Conservation (phyloP, 2,113 vertebrate genomes). For the Chelonoidis abingdonii region DNA sequence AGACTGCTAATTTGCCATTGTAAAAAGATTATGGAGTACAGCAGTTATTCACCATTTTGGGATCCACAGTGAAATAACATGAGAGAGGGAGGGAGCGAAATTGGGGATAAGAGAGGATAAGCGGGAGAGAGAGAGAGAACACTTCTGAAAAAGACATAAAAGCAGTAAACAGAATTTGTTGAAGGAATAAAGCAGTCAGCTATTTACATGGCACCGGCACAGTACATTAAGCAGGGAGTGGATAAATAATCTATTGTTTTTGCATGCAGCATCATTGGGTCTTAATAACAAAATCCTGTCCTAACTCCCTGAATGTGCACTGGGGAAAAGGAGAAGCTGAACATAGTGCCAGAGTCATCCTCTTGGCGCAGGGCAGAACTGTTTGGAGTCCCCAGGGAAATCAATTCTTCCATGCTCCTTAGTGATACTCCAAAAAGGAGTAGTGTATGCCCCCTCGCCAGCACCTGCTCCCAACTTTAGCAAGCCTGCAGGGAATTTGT, state of each 20-base stretch:
- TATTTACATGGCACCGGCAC: neutral
- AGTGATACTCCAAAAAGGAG: neutral
- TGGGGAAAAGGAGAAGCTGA: neutral
- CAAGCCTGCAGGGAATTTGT: neutral
- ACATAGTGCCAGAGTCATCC: neutral
- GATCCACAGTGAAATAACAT: neutral
- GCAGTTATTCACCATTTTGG: slow-evolving; percentile 24
- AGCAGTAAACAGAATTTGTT: neutral
- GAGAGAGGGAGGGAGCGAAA: neutral
- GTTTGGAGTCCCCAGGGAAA: neutral
- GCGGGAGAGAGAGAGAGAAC: neutral
- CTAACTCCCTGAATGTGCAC: neutral
- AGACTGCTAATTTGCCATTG: slow-evolving; percentile 37
- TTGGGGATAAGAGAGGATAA: neutral
- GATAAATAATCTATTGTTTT: slow-evolving; percentile 1
- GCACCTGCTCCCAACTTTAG: neutral
- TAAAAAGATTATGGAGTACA: slow-evolving; percentile 14
- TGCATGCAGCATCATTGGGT: neutral
- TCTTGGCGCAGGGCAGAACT: neutral
- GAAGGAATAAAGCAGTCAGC: neutral
- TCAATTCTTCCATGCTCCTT: accelerated
- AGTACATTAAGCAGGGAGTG: neutral
- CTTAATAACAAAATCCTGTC: neutral
- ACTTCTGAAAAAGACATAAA: neutral
- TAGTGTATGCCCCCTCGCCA: neutral